These are phyloP conservation scores for Volucella inanis DNA, from an alignment of 2,888 invertebrate species.

Conservation along the genomic window DNA sequence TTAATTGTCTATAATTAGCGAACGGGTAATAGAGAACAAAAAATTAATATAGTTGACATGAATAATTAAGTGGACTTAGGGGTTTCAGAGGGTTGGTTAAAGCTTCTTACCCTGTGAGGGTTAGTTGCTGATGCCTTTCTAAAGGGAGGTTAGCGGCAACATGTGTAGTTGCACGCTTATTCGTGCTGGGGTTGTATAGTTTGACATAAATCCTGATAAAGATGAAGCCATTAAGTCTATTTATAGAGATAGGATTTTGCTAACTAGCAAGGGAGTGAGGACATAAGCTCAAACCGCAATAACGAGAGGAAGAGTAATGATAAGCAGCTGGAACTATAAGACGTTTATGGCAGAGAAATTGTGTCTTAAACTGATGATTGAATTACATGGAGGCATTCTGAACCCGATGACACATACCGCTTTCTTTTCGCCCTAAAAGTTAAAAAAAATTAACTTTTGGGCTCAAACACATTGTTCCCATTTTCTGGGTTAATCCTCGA, in stretches of 20 bases:
- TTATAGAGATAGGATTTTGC: conserved; percentile 20
- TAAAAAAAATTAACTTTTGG: too few species aligned
- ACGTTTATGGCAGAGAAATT: too few species aligned
- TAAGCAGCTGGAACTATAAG: too few species aligned
- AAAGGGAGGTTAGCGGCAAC: neutral
- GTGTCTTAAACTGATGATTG: too few species aligned
- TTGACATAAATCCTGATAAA: conserved; percentile 31
- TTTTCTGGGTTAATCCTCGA: too few species aligned
- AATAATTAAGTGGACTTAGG: conserved; percentile 34
- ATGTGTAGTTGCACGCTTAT: neutral
- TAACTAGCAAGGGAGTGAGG: neutral
- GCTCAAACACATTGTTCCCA: too few species aligned
- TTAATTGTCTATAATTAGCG: conserved; percentile 57
- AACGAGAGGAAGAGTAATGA: too few species aligned
- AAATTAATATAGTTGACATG: conserved; percentile 45
- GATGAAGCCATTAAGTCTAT: conserved; percentile 43
- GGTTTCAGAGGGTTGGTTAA: neutral
- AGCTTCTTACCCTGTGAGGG: conserved; percentile 4
- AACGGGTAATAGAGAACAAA: conserved; percentile 14
- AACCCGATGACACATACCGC: too few species aligned
- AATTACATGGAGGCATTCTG: too few species aligned
- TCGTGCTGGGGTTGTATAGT: neutral
- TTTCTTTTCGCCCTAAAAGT: too few species aligned
- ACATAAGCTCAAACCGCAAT: conserved; percentile 14
- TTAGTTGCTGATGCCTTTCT: neutral